Base-by-base conservation (phyloP, 2,113 vertebrate species). In the Jaculus jaculus region DNA sequence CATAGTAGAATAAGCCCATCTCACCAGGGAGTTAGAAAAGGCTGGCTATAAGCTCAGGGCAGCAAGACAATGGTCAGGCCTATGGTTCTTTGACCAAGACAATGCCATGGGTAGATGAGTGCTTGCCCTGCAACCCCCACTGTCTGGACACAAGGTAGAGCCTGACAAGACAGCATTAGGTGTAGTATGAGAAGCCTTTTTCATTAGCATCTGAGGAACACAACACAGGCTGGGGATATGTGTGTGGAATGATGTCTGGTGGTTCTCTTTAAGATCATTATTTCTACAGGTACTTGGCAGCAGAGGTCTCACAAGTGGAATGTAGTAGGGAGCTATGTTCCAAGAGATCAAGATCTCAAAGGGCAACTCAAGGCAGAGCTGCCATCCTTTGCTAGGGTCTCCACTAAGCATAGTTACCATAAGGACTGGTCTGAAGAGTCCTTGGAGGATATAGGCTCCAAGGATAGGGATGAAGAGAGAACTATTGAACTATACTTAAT, bases 401-500 rank as follows among this genome's bases (percentile, higher is more conserved):
- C 7, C 18, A 24, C 7, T 26, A 18, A 13, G 28, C 23, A 37
- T 2, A 0, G 7, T 10, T 42, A 21, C 1, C 17, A 16, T 15
- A 0, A 7, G 51, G 17, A 72, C 28, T 72, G 0, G 30, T 17
- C 7, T 20, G 1, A 32, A 17, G 34, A 2, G 5, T 51, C 68
- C 74, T 51, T 24, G 1, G 9, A 34, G 26, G 61, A 63, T 42
- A 15, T 2, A 0, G 61, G 9, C 28, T 37, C 12, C n/a, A 28
- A 30, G 0, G 2, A 0, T 1, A 71, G 65, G 23, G 23, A 15
- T 32, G 17, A 60, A 18, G 16, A 37, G 24, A 54, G 1, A 15
- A 73, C 65, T 37, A 1, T 69, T 34, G 81, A 16, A 32, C 23
- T n/a, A 24, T 2, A 39, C 66, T 11, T 16, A 23, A 20, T 54